Evolutionary conservation across 2,888 invertebrate genomes (phyloP), one percentile per base, ranked within the genome.

Genomic region (Calephelis perditalis): DNA sequence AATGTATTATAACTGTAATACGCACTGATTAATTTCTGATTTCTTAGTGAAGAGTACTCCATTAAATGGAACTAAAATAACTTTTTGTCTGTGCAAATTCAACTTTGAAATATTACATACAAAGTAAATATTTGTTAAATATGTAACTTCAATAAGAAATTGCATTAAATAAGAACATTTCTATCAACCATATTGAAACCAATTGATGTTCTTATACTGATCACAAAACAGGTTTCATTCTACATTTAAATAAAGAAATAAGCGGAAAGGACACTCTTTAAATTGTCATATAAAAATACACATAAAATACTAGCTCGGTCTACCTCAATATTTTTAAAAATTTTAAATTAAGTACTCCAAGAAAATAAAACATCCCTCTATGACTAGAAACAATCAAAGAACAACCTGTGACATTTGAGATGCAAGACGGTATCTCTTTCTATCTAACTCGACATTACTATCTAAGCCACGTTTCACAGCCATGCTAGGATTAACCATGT

Each of bases 351-450:
- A 37, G 37, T 37, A 36, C 9, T 56, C n/a, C 7, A 6, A 37
- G 37, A 52, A 44, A 11, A 40, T 45, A 56, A 60, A 60, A 56
- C 60, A 56, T 60, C 56, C 57, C 56, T 58, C 26, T 12, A 62
- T 68, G 76, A 77, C 76, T 80, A 80, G 73, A 77, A 54, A 69
- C 63, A 69, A 82, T 88, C 84, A 88, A 71, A 86, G 87, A 67
- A 87, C 85, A 11, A 83, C 86, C 68, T 87, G 86, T 3, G 87
- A 85, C 78, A 87, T 76, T 62, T 85, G 84, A 0, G 82, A 71
- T 26, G 81, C 70, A 12, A 87, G 70, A 7, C 87, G 73, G 63
- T 84, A 86, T 59, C 87, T 75, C 66, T 89, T 88, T 61, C 79
- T 77, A 58, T 87, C 87, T 52, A 86, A 65, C 36, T 87, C 87